phyloP scores from a whole-genome alignment of 2,797 vertebrate species.

The Periophthalmus magnuspinnatus region DNA sequence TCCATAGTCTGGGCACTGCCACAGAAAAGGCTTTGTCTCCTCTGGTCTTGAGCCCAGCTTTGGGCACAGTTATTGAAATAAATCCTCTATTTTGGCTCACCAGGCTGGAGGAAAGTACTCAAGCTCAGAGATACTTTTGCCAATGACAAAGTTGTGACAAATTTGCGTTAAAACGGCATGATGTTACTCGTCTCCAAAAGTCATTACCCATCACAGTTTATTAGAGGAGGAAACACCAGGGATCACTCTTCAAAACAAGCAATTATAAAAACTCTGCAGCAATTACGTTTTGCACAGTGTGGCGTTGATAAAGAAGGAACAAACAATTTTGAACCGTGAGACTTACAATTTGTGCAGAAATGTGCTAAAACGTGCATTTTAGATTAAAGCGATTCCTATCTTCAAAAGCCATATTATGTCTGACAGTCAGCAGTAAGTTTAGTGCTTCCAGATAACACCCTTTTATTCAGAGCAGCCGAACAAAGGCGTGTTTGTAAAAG shows the following conservation, averaged over 20 bases:
- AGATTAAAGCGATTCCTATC: conserved; percentile 2
- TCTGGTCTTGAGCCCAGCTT: no score
- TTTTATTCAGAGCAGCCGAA: conserved; percentile 10
- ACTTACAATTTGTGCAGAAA: background rate
- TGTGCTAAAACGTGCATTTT: conserved; percentile 1
- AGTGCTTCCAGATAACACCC: background rate
- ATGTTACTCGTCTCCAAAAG: background rate
- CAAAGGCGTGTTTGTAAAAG: conserved; percentile 7
- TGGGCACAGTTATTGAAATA: no score
- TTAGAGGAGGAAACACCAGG: background rate
- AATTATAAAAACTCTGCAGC: background rate
- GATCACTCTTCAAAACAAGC: background rate
- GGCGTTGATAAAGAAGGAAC: background rate
- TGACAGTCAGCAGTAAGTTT: conserved; percentile 1
- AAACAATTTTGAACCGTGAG: background rate
- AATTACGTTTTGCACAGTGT: background rate
- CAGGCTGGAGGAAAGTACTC: no score
- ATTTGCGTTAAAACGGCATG: no score
- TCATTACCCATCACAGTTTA: background rate
- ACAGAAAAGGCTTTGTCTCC: no score
- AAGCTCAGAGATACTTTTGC: no score
- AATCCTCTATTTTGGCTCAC: no score
- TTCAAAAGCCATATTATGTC: conserved; percentile 5
- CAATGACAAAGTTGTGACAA: no score
- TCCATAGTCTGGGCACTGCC: no score